Evolutionary conservation across 2,797 vertebrate genomes (phyloP), one percentile per base, ranked within the genome.

Genomic region (Chiroxiphia lanceolata): DNA sequence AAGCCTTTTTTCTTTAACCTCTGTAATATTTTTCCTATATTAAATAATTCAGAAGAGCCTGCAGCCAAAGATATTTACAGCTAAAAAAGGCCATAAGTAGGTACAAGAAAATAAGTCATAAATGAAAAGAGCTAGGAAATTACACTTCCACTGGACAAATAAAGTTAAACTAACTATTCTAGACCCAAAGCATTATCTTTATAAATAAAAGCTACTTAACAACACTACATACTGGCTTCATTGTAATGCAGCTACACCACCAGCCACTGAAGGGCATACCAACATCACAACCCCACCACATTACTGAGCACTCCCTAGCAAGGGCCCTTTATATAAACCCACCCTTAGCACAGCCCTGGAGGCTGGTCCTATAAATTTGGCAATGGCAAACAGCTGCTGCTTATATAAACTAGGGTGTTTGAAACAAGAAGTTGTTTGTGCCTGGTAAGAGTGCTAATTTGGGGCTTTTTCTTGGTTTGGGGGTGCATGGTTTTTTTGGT

Each of bases 111-210:
- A 14, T 1, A 63, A 61, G 1, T 1, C 7, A 47, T 3, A 56
- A 60, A 10, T 0, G 0, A 67, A 60, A 3, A 34, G 0, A 2
- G 2, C 1, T 6, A 67, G 1, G 5, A 59, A 81, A 14, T 2
- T 3, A 36, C 3, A 47, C 1, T 4, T 29, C 4, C 2, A 67
- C 6, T 0, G 1, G 26, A 45, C 1, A 60, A 42, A 22, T 2
- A 44, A 33, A 36, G 0, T 5, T 40, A 15, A 86, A 3, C 1
- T 8, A 42, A 10, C 3, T 15, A 20, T 2, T 40, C 4, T 6
- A 57, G 8, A 54, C 1, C 2, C 0, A 38, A 45, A 48, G 2
- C 1, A 0, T 0, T 51, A 3, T 0, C 6, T 9, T 25, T 6
- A 42, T 3, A 50, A 47, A 31, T 1, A 70, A 61, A 38, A 76